Percentiles rank a stretch among this genome's conserved stretches.
phyloP scores from a whole-genome alignment of 1,140 invertebrate species.

The Frieseomelitta varia region DNA sequence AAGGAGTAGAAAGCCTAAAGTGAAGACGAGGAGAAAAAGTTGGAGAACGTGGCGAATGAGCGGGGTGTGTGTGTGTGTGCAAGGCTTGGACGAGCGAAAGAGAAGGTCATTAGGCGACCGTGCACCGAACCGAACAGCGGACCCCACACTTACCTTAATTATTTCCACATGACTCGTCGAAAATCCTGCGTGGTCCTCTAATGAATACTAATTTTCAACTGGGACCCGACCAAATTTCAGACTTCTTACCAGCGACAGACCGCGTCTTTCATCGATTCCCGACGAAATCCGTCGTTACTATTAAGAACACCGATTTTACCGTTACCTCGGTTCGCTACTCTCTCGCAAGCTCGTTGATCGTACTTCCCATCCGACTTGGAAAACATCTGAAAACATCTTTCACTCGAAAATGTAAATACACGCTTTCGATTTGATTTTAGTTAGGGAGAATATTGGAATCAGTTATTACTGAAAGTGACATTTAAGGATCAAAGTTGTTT shows the following conservation, averaged over 20 bases:
- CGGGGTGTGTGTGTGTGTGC: background rate
- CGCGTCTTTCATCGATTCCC: conserved; percentile 34
- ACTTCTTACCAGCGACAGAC: conserved; percentile 32
- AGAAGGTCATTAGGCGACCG: conserved; percentile 71
- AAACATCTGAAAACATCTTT: background rate
- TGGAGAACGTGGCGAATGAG: background rate
- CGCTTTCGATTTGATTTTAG: background rate
- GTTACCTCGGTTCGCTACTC: background rate
- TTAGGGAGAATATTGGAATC: background rate
- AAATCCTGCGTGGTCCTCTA: conserved; percentile 76
- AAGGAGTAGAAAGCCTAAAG: conserved; percentile 37
- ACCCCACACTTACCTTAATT: conserved; percentile 80
- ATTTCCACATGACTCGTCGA: conserved; percentile 80
- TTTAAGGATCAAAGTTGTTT: no score
- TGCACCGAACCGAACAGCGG: conserved; percentile 63
- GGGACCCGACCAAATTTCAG: conserved; percentile 59
- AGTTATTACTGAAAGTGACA: no score
- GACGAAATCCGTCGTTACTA: conserved; percentile 2
- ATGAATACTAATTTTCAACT: conserved; percentile 77
- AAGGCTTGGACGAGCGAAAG: conserved; percentile 41
- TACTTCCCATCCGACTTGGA: background rate
- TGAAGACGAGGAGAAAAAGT: background rate
- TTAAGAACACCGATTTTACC: conserved; percentile 7
- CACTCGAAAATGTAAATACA: background rate
- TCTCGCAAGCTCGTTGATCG: background rate